Evolutionary conservation across 2,113 vertebrate species (phyloP).

Genomic region (Oophaga pumilio): DNA sequence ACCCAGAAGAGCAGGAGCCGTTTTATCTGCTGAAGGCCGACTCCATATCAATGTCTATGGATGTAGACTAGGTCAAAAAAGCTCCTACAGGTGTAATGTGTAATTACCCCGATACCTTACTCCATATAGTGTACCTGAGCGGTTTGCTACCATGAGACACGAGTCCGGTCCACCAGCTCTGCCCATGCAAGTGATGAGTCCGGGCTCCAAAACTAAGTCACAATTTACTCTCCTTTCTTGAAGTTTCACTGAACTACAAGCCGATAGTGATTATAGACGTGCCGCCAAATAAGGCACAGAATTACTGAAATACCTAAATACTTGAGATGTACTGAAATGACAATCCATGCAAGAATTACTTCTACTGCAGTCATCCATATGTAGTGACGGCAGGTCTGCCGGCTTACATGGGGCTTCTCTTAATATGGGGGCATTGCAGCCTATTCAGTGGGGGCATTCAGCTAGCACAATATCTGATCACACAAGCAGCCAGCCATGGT

Average conservation of each 20-base stretch:
- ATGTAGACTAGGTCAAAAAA: no score
- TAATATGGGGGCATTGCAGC: not conserved
- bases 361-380: not conserved
- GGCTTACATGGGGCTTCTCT: not conserved
- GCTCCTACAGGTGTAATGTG: no score
- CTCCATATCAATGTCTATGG: no score
- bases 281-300: not conserved
- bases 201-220: no score
- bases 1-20: no score
- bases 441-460: not conserved
- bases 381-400: not conserved
- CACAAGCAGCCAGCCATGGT: no score
- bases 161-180: no score
- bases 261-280: not conserved
- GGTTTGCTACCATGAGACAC: no score
- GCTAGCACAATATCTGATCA: not conserved
- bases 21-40: no score
- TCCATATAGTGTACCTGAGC: no score
- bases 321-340: not conserved
- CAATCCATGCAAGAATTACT: not conserved
- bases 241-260: not conserved
- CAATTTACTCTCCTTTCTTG: not conserved
- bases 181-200: no score
- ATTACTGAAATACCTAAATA: slow-evolving; percentile 3
- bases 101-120: no score